Base-by-base conservation (phyloP, 2,888 invertebrate species). In the Chalcis sispes region DNA sequence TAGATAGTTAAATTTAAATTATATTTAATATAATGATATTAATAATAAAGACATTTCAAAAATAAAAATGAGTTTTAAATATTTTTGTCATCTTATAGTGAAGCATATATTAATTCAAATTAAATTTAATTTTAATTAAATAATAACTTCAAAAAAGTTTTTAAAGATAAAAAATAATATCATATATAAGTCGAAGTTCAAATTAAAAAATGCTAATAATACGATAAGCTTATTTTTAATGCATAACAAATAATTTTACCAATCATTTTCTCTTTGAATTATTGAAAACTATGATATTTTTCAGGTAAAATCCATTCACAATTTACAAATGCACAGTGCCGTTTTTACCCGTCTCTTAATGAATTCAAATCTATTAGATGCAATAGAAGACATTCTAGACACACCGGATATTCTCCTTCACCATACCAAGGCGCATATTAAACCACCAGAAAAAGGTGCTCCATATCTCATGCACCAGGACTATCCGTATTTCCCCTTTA, bases 391-490 rank as follows among this genome's bases (percentile, higher is more conserved):
- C 73, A 77, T 91, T 2, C 90, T 92, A 90, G 90, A 85, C 0
- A 91, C 91, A 0, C 82, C 87, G 59, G 90, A 92, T 81, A 91
- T 92, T 48, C 82, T 90, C n/a, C 86, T 92, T 23, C 92, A 92
- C 83, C 92, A 92, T 83, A 92, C 91, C 1, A 92, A 92, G 83
- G 92, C 92, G 0, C 92, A 92, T 75, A 85, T 89, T 40, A 92
- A 92, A 78, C 92, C 92, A 0, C 91, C 92, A 0, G 90, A 90
- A 71, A 91, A 90, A 15, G 92, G 92, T 0, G 91, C 91, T 0
- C 90, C 92, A 0, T 92, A 91, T 80, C 90, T 91, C 1, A 91
- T 92, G 90, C 92, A 92, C 77, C 87, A 92, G 90, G 92, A 92
- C 77, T 92, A 92, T 80, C 91, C 90, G 62, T 92, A 92, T 80